Base-by-base conservation (phyloP, 2,113 vertebrate species). In the Planiliza haematocheilus region DNA sequence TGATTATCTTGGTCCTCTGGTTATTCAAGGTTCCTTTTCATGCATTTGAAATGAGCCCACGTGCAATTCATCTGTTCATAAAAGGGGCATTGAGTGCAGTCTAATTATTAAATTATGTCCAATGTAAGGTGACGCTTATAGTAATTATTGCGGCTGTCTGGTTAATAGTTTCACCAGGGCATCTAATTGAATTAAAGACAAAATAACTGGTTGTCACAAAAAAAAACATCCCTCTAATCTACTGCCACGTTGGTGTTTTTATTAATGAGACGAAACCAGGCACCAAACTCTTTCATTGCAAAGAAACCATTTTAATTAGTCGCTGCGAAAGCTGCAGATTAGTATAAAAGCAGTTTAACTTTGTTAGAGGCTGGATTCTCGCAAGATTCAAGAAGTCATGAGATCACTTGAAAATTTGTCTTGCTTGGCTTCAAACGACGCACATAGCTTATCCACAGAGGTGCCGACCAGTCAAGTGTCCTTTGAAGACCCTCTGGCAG, bases 11-110 rank as follows among this genome's bases (percentile, higher is more conserved):
- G 36, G 34, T 56, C 34, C 41, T 68, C 18, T 76, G 20, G 64
- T 63, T 71, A 74, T 78, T 82, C 55, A 66, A 74, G 68, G 36
- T 39, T 48, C 16, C n/a, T 72, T 63, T 56, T 82, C 79, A 72
- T 70, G 8, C n/a, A 51, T 75, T 84, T 68, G 20, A 80, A 65
- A 72, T 66, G 36, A 24, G 8, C 13, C 59, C 13, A 48, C 21
- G 50, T 75, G 17, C 34, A 57, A 74, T 59, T 83, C 60, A 77
- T 85, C 42, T 78, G 43, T 41, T 67, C 3, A 37, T 77, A 61
- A 79, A 80, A 74, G 42, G 49, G 30, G 39, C n/a, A 70, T 61
- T 75, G 42, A 46, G 2, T 36, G 3, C 53, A 52, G 9, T 71
- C 9, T 1, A 65, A 43, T 70, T 71, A 74, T 74, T 46, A 24